These are phyloP conservation scores for Lichenostomus cassidix DNA, from an alignment of 2,113 vertebrate genomes.

Conservation along the genomic window DNA sequence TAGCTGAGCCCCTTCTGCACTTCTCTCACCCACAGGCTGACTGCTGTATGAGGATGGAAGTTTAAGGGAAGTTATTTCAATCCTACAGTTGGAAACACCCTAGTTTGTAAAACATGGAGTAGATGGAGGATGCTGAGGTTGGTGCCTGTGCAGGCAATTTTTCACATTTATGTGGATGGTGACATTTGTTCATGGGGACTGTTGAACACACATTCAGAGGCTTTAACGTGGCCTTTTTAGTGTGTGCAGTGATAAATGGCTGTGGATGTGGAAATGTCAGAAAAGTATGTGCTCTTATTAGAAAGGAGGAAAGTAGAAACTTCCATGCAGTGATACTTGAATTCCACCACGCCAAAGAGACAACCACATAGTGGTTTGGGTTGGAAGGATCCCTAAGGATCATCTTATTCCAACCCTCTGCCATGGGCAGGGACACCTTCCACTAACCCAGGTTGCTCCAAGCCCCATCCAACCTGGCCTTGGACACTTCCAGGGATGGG, in stretches of 20 bases:
- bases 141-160: not conserved
- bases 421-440: not conserved
- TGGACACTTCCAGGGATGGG: not conserved
- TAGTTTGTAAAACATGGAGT: not conserved
- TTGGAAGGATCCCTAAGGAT: not conserved
- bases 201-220: not conserved
- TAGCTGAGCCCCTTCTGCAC: not conserved
- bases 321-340: not conserved
- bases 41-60: not conserved
- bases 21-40: not conserved
- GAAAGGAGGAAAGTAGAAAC: not conserved
- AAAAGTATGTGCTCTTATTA: not conserved
- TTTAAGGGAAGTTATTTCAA: not conserved
- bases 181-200: not conserved
- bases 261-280: not conserved
- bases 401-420: not conserved
- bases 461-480: fast-evolving
- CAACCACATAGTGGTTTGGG: not conserved
- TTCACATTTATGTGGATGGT: not conserved
- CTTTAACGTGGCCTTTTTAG: not conserved
- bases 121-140: not conserved
- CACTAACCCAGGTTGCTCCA: not conserved
- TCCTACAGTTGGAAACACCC: not conserved
- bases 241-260: not conserved
- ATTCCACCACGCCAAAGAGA: not conserved